Evolutionary conservation across 1,140 invertebrate genomes (phyloP), one percentile per base, ranked within the genome.

Genomic region (Branchinecta lynchi): DNA sequence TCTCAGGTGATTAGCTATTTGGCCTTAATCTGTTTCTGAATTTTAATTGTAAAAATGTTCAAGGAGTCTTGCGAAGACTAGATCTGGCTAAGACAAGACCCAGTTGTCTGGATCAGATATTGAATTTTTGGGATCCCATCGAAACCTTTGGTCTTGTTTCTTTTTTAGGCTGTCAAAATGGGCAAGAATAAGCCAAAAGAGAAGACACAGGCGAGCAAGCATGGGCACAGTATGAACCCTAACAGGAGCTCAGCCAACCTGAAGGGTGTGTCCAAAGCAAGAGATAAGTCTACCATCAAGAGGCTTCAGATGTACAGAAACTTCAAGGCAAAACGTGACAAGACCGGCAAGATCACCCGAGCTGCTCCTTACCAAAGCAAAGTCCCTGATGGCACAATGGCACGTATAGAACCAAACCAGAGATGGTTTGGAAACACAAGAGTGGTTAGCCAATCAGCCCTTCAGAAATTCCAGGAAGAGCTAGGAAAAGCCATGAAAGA

Each of bases 401-500:
- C 96, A 45, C 82, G 96, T 67, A 88, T 99, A 8, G 96, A 98
- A 79, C 97, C 97, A 8, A 96, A 92, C 73, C 90, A 93, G 76
- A 94, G 91, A 78, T 99, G 97, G 97, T 99, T 99, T 81, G 94
- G 93, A 72, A 93, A 94, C 76, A 88, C 89, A 0, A 82, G 89
- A 72, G 89, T 93, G 0, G 65, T 99, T 74, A 89, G 91, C 0
- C 96, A 99, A 80, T 87, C 86, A 76, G 89, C 93, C 7, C 79
- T 99, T 43, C 96, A 99, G 81, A 94, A 92, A 75, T 99, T 99
- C 78, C 94, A 99, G 81, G 89, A 90, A 68, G 93, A 97, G 80
- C 85, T 99, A 75, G 92, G 91, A 45, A 90, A 91, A 75, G 95
- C 89, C 43, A 84, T 95, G 65, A 93, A 89, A 76, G 93, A 99